Percentiles rank a stretch among this genome's conserved stretches.
Evolutionary conservation across 2,888 invertebrate species (phyloP).

Genomic region (Camponotus fellah): DNA sequence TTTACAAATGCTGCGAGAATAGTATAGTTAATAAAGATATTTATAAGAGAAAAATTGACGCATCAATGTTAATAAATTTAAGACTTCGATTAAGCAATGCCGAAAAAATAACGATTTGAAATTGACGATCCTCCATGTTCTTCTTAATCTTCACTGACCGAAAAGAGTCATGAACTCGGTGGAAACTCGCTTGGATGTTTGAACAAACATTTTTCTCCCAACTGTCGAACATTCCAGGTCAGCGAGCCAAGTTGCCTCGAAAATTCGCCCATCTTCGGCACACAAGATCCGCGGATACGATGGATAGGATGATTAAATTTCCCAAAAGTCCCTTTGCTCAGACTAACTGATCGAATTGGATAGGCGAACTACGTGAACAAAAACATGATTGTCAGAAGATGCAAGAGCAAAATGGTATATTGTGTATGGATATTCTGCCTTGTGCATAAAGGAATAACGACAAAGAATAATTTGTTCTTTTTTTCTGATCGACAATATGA

Average conservation of each 20-base stretch:
- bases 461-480: not conserved
- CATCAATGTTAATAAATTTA: not conserved
- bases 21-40: not conserved
- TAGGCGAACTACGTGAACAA: not conserved
- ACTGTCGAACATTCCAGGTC: constrained; percentile 66
- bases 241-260: constrained; percentile 37
- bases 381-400: constrained; percentile 9
- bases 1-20: not conserved
- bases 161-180: constrained; percentile 29
- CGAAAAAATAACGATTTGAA: not conserved
- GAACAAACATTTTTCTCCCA: constrained; percentile 53
- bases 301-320: constrained; percentile 67
- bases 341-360: constrained; percentile 42
- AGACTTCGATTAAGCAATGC: not conserved
- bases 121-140: not conserved
- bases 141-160: constrained; percentile 22
- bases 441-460: not conserved
- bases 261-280: constrained; percentile 45
- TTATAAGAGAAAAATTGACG: not conserved
- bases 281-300: constrained; percentile 39
- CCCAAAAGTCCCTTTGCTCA: constrained; percentile 56
- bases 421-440: not conserved
- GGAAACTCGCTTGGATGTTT: constrained; percentile 38
- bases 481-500: constrained; percentile 8
- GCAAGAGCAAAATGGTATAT: not conserved